These are phyloP conservation scores for Notamacropus eugenii DNA, from an alignment of 2,797 vertebrate species.

Conservation along the genomic window DNA sequence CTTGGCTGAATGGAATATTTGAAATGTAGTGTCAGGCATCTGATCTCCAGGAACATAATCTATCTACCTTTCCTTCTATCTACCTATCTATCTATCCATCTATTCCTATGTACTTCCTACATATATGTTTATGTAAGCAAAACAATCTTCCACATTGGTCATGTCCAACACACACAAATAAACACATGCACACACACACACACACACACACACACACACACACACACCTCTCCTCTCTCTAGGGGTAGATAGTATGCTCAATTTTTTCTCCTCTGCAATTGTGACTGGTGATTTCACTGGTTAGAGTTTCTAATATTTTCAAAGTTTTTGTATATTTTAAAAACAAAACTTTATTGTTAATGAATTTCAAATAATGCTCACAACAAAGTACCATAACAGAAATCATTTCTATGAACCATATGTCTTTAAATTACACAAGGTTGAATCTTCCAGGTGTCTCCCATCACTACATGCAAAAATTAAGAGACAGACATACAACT, in stretches of 20 bases:
- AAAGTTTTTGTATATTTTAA: slow-evolving; percentile 67
- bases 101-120: too few species aligned
- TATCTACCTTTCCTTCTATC: slow-evolving; percentile 63
- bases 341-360: slow-evolving; percentile 86
- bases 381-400: slow-evolving; percentile 81
- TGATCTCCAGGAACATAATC: not conserved
- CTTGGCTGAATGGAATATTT: too few species aligned
- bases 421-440: slow-evolving; percentile 71
- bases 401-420: slow-evolving; percentile 55
- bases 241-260: too few species aligned
- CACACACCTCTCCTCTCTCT: too few species aligned
- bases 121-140: too few species aligned
- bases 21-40: too few species aligned
- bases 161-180: too few species aligned
- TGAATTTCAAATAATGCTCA: slow-evolving; percentile 84
- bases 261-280: too few species aligned
- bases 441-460: slow-evolving; percentile 58
- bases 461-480: slow-evolving; percentile 63
- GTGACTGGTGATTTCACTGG: too few species aligned
- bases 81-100: slow-evolving; percentile 48
- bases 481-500: slow-evolving; percentile 32
- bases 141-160: too few species aligned
- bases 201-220: too few species aligned
- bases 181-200: too few species aligned
- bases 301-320: not conserved